Evolutionary conservation across 2,113 vertebrate species (phyloP), one percentile per base, ranked within the genome.

Genomic region (Pitta sordida): DNA sequence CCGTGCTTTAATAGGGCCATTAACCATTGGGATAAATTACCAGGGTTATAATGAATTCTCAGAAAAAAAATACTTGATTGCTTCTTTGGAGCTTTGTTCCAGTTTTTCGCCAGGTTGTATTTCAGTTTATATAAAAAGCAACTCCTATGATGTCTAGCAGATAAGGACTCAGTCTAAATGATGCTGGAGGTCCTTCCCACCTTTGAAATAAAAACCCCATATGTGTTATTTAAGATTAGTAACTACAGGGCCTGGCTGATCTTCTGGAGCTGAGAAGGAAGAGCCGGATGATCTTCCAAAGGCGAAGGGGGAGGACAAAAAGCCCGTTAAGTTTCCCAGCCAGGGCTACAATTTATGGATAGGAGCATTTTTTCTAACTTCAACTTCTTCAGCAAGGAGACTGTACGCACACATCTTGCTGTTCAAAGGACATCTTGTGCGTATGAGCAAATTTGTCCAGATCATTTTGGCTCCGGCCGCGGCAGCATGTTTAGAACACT

Each of bases 381-480:
- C 2, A 4, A 4, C 60, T 65, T 29, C 78, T 90, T 67, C 83
- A 90, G 83, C 43, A 41, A 69, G 68, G 60, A 81, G 83, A 26
- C 60, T 0, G 2, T 44, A 32, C 8, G 7, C 82, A 51, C 71
- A 80, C n/a, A 3, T 83, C 83, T 65, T 2, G 60, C 83, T 79
- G 41, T 37, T 92, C 92, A 94, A 89, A 96, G 91, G 80, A 93
- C 91, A 92, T 86, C 83, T 82, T 81, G 77, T 86, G 86, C 62
- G 1, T 79, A 75, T 52, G 88, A 96, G 94, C 53, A 86, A 60
- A 80, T 74, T n/a, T 56, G 80, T 95, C 95, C 92, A 67, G 29
- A 65, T 44, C 0, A 2, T 26, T 80, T 55, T 91, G 89, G 94
- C 93, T 90, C 36, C 1, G 4, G 86, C 81, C 2, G 0, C 0